phyloP scores from a whole-genome alignment of 1,140 invertebrate species.

The Pemphigus obesinymphae region DNA sequence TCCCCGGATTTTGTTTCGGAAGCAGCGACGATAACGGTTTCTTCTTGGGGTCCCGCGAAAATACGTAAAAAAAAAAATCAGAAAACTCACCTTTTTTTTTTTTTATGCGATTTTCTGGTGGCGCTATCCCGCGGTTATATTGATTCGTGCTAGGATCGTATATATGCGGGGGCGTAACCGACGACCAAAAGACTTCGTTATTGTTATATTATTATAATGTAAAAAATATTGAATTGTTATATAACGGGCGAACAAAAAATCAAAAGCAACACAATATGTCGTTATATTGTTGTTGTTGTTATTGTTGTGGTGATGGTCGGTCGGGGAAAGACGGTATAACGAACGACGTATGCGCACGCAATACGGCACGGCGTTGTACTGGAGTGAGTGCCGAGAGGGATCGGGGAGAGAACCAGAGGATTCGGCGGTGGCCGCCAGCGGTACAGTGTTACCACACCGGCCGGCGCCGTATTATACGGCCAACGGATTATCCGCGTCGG shows the following conservation, averaged over 20 bases:
- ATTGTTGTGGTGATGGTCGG: neutral
- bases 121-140: conserved; percentile 6
- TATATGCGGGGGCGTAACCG: neutral
- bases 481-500: too few species aligned
- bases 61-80: neutral
- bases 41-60: too few species aligned
- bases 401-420: neutral
- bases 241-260: neutral
- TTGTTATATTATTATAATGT: too few species aligned
- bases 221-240: too few species aligned
- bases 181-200: too few species aligned
- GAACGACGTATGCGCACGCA: neutral
- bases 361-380: neutral
- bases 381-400: neutral
- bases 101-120: neutral
- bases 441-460: conserved; percentile 2
- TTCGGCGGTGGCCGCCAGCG: neutral
- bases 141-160: neutral
- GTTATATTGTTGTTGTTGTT: neutral
- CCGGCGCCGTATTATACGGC: neutral
- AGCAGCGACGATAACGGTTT: too few species aligned
- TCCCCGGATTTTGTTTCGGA: too few species aligned
- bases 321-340: neutral
- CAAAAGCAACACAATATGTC: neutral
- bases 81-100: neutral